Evolutionary conservation across 1,140 invertebrate genomes (phyloP), one percentile per base, ranked within the genome.

Genomic region (Drosophila sproati): DNA sequence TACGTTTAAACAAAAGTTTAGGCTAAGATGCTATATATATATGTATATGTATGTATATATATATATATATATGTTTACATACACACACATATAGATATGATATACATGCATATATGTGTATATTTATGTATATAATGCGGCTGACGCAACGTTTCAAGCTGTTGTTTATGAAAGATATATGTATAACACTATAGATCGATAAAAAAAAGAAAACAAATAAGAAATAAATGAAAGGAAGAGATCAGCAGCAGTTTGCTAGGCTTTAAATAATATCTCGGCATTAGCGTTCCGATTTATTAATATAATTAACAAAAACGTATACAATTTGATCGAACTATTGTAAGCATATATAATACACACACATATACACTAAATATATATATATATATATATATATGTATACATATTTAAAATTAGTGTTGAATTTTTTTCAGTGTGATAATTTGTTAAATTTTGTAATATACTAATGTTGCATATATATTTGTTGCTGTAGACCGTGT

Each of bases 381-480:
- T 54, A 67, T 59, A 72, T 3, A 51, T 6, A 63, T 59, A 78
- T 54, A 67, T 59, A 67, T 59, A 79, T 32, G 39, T 56, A 54
- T 10, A 47, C 34, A 78, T 69, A 73, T 88, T 78, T 88, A 80
- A 82, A 90, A 68, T 78, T 86, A 90, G 81, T 91, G 86, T 90
- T 90, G 87, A 87, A 89, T 85, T 90, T 89, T 80, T 80, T 89
- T 89, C 85, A 89, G 85, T 89, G 85, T 89, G 85, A 89, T 89
- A 89, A 89, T 89, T 89, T 89, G 86, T 89, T 89, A 89, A 89
- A 81, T 81, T 72, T 88, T 89, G 57, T 55, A 56, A 85, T 78
- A 71, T 78, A 78, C 73, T 80, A 86, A 73, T 85, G 82, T 86
- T 85, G 78, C 69, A 80, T 75, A 80, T 88, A 80, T 75, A 80